Percentiles rank a stretch among this genome's conserved stretches.
Conservation (phyloP, 2,888 invertebrate species). For the Uloborus plumipes region DNA sequence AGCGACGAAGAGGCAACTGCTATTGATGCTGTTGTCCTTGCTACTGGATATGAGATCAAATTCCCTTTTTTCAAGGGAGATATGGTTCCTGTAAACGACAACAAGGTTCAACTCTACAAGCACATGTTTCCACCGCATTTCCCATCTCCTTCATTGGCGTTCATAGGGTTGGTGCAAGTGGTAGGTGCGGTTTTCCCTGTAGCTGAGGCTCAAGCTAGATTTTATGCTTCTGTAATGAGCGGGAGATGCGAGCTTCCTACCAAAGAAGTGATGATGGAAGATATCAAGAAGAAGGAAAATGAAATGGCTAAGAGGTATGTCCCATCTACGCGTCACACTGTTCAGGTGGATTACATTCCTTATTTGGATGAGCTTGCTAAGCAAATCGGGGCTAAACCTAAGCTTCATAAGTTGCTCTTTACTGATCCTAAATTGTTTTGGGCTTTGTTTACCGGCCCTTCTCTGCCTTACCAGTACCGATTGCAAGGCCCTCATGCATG, state of each 20-base stretch:
- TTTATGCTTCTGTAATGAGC: constrained; percentile 68
- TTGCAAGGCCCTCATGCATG: constrained; percentile 72
- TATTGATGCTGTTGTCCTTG: constrained; percentile 71
- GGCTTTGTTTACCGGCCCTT: constrained; percentile 69
- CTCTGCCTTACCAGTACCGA: constrained; percentile 71
- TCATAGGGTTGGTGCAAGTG: constrained; percentile 85
- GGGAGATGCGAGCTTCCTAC: constrained; percentile 69
- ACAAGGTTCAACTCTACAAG: constrained; percentile 71
- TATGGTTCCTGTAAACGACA: constrained; percentile 37
- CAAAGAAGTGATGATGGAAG: constrained; percentile 69
- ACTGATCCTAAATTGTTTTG: constrained; percentile 68
- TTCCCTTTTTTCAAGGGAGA: constrained; percentile 71
- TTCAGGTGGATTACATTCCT: constrained; percentile 66
- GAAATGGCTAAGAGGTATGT: constrained; percentile 65
- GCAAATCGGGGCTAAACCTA: constrained; percentile 71
- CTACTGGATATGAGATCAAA: constrained; percentile 71
- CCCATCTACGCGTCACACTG: constrained; percentile 51
- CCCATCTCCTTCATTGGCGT: constrained; percentile 82
- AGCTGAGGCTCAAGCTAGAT: constrained; percentile 83
- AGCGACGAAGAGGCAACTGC: constrained; percentile 70
- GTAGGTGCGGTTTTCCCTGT: constrained; percentile 85
- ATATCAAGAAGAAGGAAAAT: constrained; percentile 69
- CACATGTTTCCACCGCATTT: constrained; percentile 71
- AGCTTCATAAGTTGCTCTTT: constrained; percentile 69
- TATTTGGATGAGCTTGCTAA: constrained; percentile 73